These are phyloP conservation scores for Salvelinus fontinalis DNA, from an alignment of 2,113 vertebrate species.

Conservation along the genomic window DNA sequence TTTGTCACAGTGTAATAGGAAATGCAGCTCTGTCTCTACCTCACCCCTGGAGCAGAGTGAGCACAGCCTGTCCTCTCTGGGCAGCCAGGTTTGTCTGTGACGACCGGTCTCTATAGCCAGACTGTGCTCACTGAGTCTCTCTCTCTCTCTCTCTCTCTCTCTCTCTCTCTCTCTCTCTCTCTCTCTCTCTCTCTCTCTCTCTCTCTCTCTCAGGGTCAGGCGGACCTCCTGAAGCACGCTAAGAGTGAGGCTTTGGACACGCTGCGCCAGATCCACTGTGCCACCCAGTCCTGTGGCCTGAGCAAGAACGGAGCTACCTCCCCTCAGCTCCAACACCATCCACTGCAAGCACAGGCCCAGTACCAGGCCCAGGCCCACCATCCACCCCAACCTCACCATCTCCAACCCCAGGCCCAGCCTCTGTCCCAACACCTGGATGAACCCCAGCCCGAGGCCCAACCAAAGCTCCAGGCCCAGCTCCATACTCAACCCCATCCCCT, in stretches of 20 bases:
- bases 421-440: neutral
- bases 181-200: conserved; percentile 7
- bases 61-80: too few relatives aligned
- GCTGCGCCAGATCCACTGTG: conserved; percentile 88
- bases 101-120: too few relatives aligned
- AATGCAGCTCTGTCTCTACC: too few relatives aligned
- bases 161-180: too few relatives aligned
- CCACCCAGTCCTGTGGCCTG: conserved; percentile 86
- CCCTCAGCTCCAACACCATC: conserved; percentile 60
- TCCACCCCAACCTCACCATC: neutral
- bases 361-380: neutral
- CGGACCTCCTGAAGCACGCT: conserved; percentile 87
- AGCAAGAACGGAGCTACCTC: conserved; percentile 81
- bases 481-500: conserved; percentile 27
- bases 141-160: neutral
- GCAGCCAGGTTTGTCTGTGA: too few relatives aligned
- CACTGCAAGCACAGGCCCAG: neutral
- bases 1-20: too few relatives aligned
- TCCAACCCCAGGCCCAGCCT: neutral
- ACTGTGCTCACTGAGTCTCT: neutral
- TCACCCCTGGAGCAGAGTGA: too few relatives aligned
- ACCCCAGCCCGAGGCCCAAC: neutral
- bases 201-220: conserved; percentile 79
- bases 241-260: conserved; percentile 86
- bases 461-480: neutral